Base-by-base conservation (phyloP, 2,888 invertebrate species). In the Globia sparganii region DNA sequence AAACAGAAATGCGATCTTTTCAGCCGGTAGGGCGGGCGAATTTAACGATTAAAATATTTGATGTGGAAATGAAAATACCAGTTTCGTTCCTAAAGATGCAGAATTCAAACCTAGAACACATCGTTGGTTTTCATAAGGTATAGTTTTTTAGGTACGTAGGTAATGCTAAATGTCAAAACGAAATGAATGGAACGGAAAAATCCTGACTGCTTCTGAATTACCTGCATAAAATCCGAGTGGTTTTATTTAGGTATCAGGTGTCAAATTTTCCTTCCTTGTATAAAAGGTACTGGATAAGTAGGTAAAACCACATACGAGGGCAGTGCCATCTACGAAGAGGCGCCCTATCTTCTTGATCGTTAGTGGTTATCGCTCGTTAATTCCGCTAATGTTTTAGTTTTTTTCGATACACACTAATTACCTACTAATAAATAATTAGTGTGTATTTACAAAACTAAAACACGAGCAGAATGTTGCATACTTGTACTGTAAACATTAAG, bases 221-320 rank as follows among this genome's bases (percentile, higher is more conserved):
- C 8, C 8, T 49, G 49, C 8, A 18, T 49, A 40, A 49, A 78
- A 65, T 37, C 58, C 21, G 8, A 21, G 15, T 31, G 8, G n/a
- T 59, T 40, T 67, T 66, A 31, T 46, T 46, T 46, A 46, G 21
- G 31, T 31, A 25, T 25, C 4, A 31, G 25, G 13, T 5, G 43
- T 1, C 18, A 1, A 4, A 13, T 8, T 53, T 40, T 79, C 59
- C 59, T 61, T 79, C 79, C 59, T 69, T 8, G 1, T 25, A 40
- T 58, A 1, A 18, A 37, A 21, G 6, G 34, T 40, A 18, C 49
- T 9, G 40, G 40, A n/a, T n/a, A n/a, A n/a, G 40, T 58, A 46
- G 18, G 15, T 28, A 28, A 13, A 8, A 34, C 34, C 21, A 58
- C 8, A 13, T 31, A 56, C n/a, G n/a, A n/a, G n/a, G n/a, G n/a